Percentiles rank a stretch among this genome's conserved stretches.
Evolutionary conservation across 1,140 invertebrate genomes (phyloP).

Genomic region (Apis laboriosa): DNA sequence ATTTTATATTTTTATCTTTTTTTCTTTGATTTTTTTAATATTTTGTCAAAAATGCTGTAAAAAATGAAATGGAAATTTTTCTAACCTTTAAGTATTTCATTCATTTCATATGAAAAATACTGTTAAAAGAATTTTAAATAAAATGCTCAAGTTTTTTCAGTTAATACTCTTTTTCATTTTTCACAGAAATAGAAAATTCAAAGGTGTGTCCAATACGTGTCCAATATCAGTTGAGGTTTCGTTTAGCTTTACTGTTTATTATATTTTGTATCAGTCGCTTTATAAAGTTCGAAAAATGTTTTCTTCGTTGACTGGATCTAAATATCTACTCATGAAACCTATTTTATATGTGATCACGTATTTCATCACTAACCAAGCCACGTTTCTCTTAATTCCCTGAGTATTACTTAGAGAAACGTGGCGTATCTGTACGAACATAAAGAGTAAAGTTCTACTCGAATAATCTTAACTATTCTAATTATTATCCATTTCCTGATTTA

Average conservation of each 20-base stretch:
- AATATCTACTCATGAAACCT: constrained; percentile 2
- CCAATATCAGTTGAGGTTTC: neutral
- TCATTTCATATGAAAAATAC: too few species aligned
- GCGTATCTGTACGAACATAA: too few species aligned
- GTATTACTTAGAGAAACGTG: neutral
- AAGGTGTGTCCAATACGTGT: neutral
- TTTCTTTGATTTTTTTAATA: too few species aligned
- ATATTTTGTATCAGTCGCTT: neutral
- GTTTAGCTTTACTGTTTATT: neutral
- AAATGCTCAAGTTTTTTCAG: neutral
- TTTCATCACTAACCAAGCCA: constrained; percentile 9
- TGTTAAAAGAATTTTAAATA: neutral
- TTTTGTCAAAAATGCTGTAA: too few species aligned
- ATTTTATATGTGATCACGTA: constrained; percentile 25
- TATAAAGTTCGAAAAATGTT: neutral
- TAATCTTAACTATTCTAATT: too few species aligned
- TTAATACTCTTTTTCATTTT: neutral
- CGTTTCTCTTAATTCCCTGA: constrained; percentile 9
- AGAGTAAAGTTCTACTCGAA: neutral
- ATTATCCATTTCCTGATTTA: too few species aligned
- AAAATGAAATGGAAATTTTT: too few species aligned
- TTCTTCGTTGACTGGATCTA: neutral
- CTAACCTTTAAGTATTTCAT: too few species aligned
- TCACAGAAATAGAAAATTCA: neutral
- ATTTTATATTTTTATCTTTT: too few species aligned